phyloP scores from a whole-genome alignment of 1,140 invertebrate species.

The Muscidifurax raptorellus region DNA sequence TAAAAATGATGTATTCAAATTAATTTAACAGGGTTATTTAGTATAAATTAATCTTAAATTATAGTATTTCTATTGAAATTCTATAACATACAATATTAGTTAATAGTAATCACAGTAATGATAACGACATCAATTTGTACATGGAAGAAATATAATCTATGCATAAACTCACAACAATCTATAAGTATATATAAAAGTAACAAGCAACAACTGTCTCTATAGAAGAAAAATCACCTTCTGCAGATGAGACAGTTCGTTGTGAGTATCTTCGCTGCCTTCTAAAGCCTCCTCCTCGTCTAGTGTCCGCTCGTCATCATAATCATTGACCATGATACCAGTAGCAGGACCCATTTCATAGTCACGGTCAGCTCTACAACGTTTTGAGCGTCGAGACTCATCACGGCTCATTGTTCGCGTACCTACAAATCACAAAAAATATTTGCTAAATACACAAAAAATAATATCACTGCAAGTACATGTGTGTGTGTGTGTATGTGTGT shows the following conservation, averaged over 20 bases:
- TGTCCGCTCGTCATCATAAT: conserved; percentile 97
- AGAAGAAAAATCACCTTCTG: conserved; percentile 81
- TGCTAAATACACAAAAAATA: background rate
- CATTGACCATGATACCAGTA: conserved; percentile 95
- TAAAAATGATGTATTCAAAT: conserved; percentile 40
- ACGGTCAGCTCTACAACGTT: conserved; percentile 68
- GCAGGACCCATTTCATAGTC: conserved; percentile 83
- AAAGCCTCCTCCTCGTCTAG: conserved; percentile 97
- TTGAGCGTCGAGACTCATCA: conserved; percentile 49
- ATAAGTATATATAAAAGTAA: background rate
- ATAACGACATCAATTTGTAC: too few species aligned
- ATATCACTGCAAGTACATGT: background rate
- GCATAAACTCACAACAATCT: background rate
- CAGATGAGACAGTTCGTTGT: conserved; percentile 91
- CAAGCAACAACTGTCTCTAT: background rate
- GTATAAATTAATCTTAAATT: conserved; percentile 41
- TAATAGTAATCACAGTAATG: too few species aligned
- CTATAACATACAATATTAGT: too few species aligned
- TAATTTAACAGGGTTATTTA: too few species aligned
- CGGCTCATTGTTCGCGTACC: conserved; percentile 33
- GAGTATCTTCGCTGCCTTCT: conserved; percentile 89
- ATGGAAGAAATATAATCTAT: too few species aligned
- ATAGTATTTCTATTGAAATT: too few species aligned
- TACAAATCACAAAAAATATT: background rate
- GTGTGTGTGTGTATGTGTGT: background rate